phyloP scores from a whole-genome alignment of 2,113 vertebrate genomes.

The Percopsis transmontana region DNA sequence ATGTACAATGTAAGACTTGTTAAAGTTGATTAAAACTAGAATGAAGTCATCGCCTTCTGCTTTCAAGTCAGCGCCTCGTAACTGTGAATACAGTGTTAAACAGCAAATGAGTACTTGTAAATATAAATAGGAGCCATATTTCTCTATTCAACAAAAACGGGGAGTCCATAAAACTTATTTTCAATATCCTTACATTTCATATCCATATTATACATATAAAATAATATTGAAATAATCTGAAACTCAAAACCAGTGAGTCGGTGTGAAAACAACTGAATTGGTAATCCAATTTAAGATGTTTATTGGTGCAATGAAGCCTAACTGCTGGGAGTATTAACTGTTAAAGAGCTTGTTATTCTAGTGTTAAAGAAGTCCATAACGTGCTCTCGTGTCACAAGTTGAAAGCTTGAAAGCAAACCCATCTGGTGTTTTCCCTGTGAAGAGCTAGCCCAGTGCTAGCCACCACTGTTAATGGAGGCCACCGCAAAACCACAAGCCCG shows the following conservation, averaged over 20 bases:
- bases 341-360: constrained; percentile 54
- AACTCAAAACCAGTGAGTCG: not conserved
- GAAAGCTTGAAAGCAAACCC: constrained; percentile 72
- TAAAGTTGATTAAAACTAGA: not conserved
- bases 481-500: constrained; percentile 81
- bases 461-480: constrained; percentile 76
- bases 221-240: not conserved
- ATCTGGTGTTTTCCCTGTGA: constrained; percentile 79
- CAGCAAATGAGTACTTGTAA: not conserved
- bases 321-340: constrained; percentile 48
- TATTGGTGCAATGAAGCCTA: constrained; percentile 60
- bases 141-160: not conserved
- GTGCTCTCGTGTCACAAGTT: constrained; percentile 53
- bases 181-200: constrained; percentile 5
- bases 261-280: constrained; percentile 48
- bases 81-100: not conserved
- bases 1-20: not conserved
- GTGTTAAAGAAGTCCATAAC: constrained; percentile 39
- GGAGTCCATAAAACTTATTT: not conserved
- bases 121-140: constrained; percentile 3
- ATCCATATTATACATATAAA: not conserved
- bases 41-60: not conserved
- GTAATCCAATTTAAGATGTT: constrained; percentile 57
- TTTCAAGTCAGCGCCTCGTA: not conserved
- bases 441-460: constrained; percentile 75